Conservation (phyloP, 92 coral and sea anemone species). For the Epizoanthus scotinus region DNA sequence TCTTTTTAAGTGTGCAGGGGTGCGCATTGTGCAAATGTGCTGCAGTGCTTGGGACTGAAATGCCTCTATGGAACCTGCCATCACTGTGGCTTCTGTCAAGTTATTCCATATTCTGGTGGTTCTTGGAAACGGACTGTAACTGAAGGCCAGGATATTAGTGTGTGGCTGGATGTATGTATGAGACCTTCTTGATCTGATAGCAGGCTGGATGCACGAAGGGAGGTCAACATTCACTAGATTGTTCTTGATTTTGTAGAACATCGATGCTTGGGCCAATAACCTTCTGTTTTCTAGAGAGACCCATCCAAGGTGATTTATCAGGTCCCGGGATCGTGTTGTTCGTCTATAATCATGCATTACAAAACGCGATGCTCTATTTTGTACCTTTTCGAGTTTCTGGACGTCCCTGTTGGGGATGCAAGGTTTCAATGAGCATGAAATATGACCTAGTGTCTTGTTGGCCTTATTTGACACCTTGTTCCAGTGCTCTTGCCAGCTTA, state of each 20-base stretch:
- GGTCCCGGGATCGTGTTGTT: no score
- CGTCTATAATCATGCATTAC: no score
- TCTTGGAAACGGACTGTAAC: no score
- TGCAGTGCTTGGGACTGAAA: slow-evolving; percentile 39
- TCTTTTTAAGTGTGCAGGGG: slow-evolving; percentile 41
- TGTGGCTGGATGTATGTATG: slow-evolving; percentile 20
- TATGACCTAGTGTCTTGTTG: slow-evolving; percentile 2
- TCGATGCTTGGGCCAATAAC: no score
- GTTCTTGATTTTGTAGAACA: slow-evolving; percentile 33
- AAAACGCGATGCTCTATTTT: no score
- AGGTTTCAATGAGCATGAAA: neutral
- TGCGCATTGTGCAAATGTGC: slow-evolving; percentile 26
- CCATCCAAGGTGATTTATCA: no score
- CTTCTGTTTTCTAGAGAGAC: slow-evolving; percentile 48
- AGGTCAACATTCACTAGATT: no score
- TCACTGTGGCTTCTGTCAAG: slow-evolving; percentile 12
- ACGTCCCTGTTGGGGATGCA: slow-evolving; percentile 23
- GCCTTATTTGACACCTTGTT: slow-evolving; percentile 1
- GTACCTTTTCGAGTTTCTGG: no score
- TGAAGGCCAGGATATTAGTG: no score
- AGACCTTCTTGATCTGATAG: slow-evolving; percentile 15
- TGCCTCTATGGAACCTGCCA: neutral
- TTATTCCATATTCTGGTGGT: no score
- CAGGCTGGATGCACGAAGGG: slow-evolving; percentile 31
- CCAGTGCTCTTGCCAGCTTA: slow-evolving; percentile 3